Base-by-base conservation (phyloP, 1,140 invertebrate genomes). In the Pseudomyrmex sp. region DNA sequence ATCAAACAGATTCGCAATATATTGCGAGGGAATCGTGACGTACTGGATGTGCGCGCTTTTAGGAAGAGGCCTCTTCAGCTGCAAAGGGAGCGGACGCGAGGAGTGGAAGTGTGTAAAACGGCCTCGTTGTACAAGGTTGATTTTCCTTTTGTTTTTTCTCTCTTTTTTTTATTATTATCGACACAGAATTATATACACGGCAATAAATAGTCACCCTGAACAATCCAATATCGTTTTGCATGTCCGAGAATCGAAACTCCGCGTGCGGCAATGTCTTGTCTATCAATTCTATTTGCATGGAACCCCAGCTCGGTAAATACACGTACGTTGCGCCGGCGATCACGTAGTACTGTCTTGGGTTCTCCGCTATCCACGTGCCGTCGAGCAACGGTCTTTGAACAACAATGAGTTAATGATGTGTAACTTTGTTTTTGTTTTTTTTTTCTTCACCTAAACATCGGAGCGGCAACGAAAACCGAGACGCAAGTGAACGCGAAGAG, bases 161-260 rank as follows among this genome's bases (percentile, higher is more conserved):
- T 35, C 4, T 35, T 35, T 35, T 35, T 35, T 35, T 35, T 35
- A 35, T 86, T 75, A 90, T 83, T 88, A 90, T 88, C 74, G 85
- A 90, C 85, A 87, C 66, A 85, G 65, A 90, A 69, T 82, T 85
- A 84, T 87, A 85, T 86, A 87, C 79, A 87, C 65, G 82, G 79
- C 61, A 66, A 35, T 84, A 62, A 85, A 90, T 82, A 88, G 59
- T 88, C 74, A 93, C 93, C 90, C 89, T 90, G 87, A 90, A 89
- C 54, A 93, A 87, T 85, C 92, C 93, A 85, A 93, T 92, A 74
- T 93, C 93, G 82, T 93, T 82, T 82, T 61, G 85, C 92, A 93
- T 91, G 62, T 82, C 84, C 23, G 65, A 68, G 74, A 86, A 88
- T 52, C 74, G 90, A 84, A 92, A 93, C 61, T 77, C 84, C 20